Conservation (phyloP, 2,113 vertebrate genomes). For the Lethenteron camtschaticum region DNA sequence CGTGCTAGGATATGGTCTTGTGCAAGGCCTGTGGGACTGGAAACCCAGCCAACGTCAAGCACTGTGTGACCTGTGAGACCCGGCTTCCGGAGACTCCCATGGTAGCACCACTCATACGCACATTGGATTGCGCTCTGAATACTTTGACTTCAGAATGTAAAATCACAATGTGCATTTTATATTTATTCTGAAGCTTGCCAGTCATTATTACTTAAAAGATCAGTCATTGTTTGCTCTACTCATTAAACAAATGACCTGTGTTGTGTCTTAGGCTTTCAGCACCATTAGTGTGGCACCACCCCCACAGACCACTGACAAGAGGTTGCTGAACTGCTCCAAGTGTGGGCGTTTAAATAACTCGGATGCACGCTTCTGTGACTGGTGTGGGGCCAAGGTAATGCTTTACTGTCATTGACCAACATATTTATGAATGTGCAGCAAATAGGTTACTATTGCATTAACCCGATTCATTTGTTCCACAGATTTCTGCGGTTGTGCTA, state of each 20-base stretch:
- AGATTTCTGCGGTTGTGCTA: no score
- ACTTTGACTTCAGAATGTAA: background rate
- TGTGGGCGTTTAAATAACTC: conserved; percentile 26
- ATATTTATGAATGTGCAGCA: no score
- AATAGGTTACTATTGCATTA: no score
- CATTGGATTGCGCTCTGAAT: no score
- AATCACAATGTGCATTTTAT: background rate
- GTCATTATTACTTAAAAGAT: background rate
- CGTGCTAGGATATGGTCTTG: conserved; percentile 32
- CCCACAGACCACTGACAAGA: conserved; percentile 12
- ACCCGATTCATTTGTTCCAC: no score
- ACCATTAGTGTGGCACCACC: conserved; percentile 9
- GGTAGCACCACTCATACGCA: no score
- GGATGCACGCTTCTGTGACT: conserved; percentile 41
- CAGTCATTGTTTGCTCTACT: background rate
- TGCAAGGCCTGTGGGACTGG: conserved; percentile 41
- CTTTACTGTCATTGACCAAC: no score
- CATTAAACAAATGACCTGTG: no score
- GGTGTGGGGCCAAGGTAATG: conserved; percentile 43
- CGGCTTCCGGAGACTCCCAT: conserved; percentile 18
- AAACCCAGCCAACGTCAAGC: conserved; percentile 34
- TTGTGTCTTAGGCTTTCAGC: no score
- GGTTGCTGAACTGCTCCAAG: conserved; percentile 29
- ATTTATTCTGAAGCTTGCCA: background rate
- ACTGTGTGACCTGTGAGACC: conserved; percentile 44